Evolutionary conservation across 2,113 vertebrate genomes (phyloP).

Genomic region (Colaptes auratus): DNA sequence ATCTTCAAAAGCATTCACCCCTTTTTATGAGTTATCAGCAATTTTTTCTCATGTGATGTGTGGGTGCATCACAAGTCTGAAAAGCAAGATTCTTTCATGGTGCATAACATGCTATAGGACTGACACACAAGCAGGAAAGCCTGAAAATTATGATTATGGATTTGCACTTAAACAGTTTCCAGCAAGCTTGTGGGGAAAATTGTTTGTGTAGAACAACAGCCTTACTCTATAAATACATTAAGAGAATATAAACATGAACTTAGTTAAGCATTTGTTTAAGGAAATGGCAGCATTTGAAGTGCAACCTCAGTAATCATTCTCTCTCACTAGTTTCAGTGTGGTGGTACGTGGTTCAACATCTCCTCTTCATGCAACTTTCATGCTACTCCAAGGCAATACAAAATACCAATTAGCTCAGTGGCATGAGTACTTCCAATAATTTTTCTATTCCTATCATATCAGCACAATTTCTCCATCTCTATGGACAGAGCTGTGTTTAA

Average conservation of each 20-base stretch:
- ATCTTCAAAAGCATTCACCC: background rate
- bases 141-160: background rate
- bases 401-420: background rate
- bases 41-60: background rate
- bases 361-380: background rate
- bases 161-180: background rate
- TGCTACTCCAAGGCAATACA: background rate
- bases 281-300: background rate
- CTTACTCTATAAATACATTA: background rate
- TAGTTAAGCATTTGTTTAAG: background rate
- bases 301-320: background rate
- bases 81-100: background rate
- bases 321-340: background rate
- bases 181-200: background rate
- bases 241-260: background rate
- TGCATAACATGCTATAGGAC: background rate
- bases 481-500: background rate
- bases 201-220: background rate
- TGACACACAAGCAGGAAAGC: background rate
- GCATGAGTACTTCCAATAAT: background rate
- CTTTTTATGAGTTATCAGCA: background rate
- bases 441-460: background rate
- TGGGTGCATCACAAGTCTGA: background rate
- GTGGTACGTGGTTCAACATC: background rate
- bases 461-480: background rate